phyloP scores from a whole-genome alignment of 2,888 invertebrate species.

The Hipparchia semele region DNA sequence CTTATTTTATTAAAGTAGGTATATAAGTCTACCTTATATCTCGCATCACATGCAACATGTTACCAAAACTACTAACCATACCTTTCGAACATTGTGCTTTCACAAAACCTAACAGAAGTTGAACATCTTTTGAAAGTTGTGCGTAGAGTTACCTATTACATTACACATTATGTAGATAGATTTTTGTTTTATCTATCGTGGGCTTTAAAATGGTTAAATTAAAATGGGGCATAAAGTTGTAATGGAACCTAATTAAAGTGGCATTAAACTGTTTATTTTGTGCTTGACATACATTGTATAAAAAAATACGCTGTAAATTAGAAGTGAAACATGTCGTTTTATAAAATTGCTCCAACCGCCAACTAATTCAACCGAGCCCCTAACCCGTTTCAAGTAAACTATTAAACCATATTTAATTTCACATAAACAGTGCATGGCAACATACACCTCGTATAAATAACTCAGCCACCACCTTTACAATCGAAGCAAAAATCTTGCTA shows the following conservation, averaged over 20 bases:
- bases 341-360: conserved; percentile 52
- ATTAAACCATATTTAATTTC: conserved; percentile 77
- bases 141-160: too few species aligned
- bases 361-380: conserved; percentile 57
- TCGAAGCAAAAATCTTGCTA: conserved; percentile 53
- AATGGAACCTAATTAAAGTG: conserved; percentile 2
- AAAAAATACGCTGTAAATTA: conserved; percentile 18
- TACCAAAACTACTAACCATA: too few species aligned
- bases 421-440: conserved; percentile 71
- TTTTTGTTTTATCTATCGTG: too few species aligned
- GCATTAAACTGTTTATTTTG: conserved; percentile 8
- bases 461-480: conserved; percentile 58
- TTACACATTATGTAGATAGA: too few species aligned
- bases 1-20: background rate
- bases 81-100: too few species aligned
- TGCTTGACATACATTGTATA: background rate
- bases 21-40: background rate
- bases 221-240: background rate
- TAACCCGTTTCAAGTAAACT: conserved; percentile 72
- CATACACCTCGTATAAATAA: conserved; percentile 70
- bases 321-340: conserved; percentile 30
- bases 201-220: too few species aligned
- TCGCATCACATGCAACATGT: background rate
- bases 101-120: too few species aligned
- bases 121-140: too few species aligned